These are phyloP conservation scores for Drosophila acutilabella DNA, from an alignment of 2,888 invertebrate genomes.

Conservation along the genomic window DNA sequence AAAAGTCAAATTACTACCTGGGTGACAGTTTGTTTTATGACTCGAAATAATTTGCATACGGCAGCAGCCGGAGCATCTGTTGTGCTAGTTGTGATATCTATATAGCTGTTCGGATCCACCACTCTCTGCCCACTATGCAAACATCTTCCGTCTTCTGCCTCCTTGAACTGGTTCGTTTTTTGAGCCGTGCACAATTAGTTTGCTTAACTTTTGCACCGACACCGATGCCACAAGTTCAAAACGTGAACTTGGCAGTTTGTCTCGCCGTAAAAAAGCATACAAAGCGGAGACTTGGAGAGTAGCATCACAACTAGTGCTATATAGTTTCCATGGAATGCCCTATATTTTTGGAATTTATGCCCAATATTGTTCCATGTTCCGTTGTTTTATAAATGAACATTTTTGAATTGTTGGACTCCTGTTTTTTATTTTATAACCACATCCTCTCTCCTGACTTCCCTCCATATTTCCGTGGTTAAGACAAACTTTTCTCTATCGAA, in stretches of 20 bases:
- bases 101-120: slow-evolving; percentile 10
- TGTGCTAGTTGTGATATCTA: neutral
- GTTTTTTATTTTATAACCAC: neutral
- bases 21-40: slow-evolving; percentile 64
- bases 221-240: slow-evolving; percentile 18
- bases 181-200: slow-evolving; percentile 34
- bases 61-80: slow-evolving; percentile 17
- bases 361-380: neutral
- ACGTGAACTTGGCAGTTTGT: slow-evolving; percentile 31
- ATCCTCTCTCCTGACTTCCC: neutral
- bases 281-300: neutral
- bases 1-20: slow-evolving; percentile 25
- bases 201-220: slow-evolving; percentile 27
- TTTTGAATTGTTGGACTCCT: neutral
- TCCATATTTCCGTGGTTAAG: neutral
- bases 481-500: neutral
- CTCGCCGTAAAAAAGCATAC: slow-evolving; percentile 14
- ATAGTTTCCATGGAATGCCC: neutral
- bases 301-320: slow-evolving; percentile 1
- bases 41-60: slow-evolving; percentile 55
- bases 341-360: neutral
- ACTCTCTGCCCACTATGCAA: neutral
- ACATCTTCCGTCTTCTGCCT: slow-evolving; percentile 7
- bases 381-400: neutral
- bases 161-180: neutral